Evolutionary conservation across 2,888 invertebrate genomes (phyloP).

Genomic region (Nowickia ferox): DNA sequence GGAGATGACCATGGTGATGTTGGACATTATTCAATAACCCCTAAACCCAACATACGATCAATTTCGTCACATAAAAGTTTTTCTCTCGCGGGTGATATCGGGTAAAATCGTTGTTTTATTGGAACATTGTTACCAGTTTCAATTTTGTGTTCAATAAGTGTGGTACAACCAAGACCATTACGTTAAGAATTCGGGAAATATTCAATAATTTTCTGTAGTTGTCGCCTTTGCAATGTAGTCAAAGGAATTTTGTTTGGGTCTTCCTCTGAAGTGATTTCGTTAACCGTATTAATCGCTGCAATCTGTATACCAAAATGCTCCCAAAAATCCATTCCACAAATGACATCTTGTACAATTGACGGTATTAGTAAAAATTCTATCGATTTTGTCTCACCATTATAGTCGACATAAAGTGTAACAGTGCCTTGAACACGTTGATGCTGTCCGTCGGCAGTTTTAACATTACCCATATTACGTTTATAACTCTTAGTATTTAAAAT

Average conservation of each 20-base stretch:
- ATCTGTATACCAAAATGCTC: no score
- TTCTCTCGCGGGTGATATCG: constrained; percentile 10
- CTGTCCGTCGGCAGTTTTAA: no score
- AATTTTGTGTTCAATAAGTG: constrained; percentile 14
- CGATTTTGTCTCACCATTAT: no score
- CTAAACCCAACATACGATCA: constrained; percentile 35
- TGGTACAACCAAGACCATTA: constrained; percentile 13
- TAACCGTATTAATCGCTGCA: not conserved
- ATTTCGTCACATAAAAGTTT: constrained; percentile 6
- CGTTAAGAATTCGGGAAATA: constrained; percentile 4
- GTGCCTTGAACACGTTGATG: no score
- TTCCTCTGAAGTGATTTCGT: not conserved
- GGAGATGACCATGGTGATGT: constrained; percentile 4
- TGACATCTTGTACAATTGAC: no score
- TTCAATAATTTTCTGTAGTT: not conserved
- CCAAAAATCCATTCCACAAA: no score
- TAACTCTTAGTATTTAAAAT: no score
- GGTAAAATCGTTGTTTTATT: constrained; percentile 29
- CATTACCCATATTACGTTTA: no score
- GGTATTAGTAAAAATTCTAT: no score
- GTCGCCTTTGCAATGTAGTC: not conserved
- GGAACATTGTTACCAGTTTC: constrained; percentile 18
- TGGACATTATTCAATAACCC: constrained; percentile 8
- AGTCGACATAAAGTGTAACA: no score
- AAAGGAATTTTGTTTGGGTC: not conserved